Evolutionary conservation across 2,113 vertebrate genomes (phyloP).

Genomic region (Enhydra lutris): DNA sequence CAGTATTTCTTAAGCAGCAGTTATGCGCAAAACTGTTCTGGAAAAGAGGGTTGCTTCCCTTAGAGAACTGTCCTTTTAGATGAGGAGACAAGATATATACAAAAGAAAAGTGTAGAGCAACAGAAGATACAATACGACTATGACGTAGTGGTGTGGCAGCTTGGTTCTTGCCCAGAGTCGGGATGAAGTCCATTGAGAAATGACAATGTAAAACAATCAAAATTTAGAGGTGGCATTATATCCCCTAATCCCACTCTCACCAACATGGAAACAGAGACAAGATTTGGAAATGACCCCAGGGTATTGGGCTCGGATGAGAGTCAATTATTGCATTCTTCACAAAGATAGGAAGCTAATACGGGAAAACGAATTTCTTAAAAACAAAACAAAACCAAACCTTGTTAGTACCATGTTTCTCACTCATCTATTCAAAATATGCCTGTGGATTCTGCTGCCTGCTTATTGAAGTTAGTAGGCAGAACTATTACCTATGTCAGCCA

Average conservation of each 20-base stretch:
- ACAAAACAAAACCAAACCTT: neutral
- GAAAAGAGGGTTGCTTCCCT: neutral
- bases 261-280: neutral
- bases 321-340: neutral
- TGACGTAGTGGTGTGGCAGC: neutral
- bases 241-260: neutral
- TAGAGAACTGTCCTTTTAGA: neutral
- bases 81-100: neutral
- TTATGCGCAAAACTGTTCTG: neutral
- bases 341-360: neutral
- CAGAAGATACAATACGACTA: neutral
- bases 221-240: neutral
- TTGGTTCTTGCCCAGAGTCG: neutral
- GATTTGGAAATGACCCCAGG: neutral
- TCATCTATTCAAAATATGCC: neutral
- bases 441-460: neutral
- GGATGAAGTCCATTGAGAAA: neutral
- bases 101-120: neutral
- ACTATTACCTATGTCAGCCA: neutral
- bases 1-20: neutral
- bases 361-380: neutral
- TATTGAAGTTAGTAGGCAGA: neutral
- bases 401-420: neutral
- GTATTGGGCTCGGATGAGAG: neutral
- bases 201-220: neutral